phyloP scores from a whole-genome alignment of 2,113 vertebrate genomes.

The Callithrix jacchus region DNA sequence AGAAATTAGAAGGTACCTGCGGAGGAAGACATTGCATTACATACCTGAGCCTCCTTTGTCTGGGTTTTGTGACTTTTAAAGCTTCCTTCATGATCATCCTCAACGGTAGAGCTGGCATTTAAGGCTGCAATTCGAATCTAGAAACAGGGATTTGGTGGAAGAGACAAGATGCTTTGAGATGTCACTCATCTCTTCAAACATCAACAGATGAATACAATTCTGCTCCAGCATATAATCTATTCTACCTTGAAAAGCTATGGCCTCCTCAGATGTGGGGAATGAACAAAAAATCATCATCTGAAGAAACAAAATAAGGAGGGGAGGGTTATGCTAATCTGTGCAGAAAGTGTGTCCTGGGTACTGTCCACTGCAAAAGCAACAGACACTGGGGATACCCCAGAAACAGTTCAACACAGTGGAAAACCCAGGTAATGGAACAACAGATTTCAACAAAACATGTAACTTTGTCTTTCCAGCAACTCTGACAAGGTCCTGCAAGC shows the following conservation, averaged over 20 bases:
- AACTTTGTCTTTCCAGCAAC: neutral
- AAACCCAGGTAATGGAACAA: neutral
- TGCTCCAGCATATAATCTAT: neutral
- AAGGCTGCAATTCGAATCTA: slow-evolving; percentile 98
- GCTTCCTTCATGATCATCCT: slow-evolving; percentile 93
- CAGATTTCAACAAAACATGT: neutral
- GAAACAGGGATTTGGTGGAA: neutral
- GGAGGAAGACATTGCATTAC: neutral
- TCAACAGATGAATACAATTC: neutral
- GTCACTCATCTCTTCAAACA: neutral
- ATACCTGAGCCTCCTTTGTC: slow-evolving; percentile 97
- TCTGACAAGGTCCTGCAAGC: neutral
- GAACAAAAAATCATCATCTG: neutral
- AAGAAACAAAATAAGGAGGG: neutral
- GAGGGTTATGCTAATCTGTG: too few relatives aligned
- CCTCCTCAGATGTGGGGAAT: neutral
- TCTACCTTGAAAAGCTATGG: neutral
- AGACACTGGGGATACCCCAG: neutral
- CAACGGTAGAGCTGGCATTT: slow-evolving; percentile 91
- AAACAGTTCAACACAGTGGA: neutral
- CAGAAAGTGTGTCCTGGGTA: neutral
- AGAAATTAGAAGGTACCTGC: neutral
- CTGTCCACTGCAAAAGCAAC: neutral
- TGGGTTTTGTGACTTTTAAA: slow-evolving; percentile 92
- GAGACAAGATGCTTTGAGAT: neutral